Evolutionary conservation across 2,113 vertebrate genomes (phyloP).

Genomic region (Cyanoramphus novaezelandiae): DNA sequence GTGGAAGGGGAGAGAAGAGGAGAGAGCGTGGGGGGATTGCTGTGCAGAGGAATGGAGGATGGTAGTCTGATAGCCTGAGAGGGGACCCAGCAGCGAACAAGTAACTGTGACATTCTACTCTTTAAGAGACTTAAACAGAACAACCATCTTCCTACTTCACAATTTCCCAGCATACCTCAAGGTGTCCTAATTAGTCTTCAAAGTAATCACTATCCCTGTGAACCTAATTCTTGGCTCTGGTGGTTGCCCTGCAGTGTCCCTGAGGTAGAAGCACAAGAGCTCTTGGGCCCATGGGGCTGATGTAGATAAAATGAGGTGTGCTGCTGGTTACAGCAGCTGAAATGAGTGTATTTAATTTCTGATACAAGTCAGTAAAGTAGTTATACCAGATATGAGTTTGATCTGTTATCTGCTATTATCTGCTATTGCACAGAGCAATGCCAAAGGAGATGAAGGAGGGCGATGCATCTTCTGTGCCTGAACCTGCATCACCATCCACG

Average conservation of each 20-base stretch:
- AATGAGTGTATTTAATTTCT: background rate
- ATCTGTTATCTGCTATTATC: background rate
- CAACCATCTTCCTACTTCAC: background rate
- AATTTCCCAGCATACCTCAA: background rate
- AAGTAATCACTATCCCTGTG: background rate
- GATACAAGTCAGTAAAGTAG: background rate
- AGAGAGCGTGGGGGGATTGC: background rate
- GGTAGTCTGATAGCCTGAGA: background rate
- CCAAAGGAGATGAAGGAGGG: background rate
- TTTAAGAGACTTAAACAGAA: background rate
- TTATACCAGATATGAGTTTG: background rate
- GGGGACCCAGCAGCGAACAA: background rate
- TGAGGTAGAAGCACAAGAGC: background rate
- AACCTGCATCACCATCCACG: accelerated
- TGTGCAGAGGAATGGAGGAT: background rate
- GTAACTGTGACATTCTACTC: accelerated
- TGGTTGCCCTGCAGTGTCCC: accelerated
- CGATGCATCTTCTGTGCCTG: background rate
- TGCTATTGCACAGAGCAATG: background rate
- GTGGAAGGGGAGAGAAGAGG: background rate
- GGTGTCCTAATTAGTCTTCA: background rate
- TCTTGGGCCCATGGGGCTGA: background rate
- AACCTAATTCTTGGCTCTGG: background rate
- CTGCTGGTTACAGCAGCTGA: background rate
- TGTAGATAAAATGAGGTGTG: background rate